These are phyloP conservation scores for Cetonia aurata DNA, from an alignment of 2,888 invertebrate genomes.

Conservation along the genomic window DNA sequence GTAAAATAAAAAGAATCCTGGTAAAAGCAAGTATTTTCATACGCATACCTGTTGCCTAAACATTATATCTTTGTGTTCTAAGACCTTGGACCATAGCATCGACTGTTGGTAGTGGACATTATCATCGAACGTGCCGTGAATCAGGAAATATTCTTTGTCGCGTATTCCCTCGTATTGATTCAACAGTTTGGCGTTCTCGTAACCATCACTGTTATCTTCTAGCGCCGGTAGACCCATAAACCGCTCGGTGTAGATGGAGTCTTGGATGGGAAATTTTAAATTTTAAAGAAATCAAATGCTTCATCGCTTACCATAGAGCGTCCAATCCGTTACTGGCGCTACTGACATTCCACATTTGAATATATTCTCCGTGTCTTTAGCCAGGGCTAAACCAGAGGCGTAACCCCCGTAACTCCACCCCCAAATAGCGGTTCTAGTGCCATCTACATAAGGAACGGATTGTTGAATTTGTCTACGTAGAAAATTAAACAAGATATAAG, in stretches of 20 bases:
- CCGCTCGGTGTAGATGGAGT: conserved; percentile 96
- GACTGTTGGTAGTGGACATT: conserved; percentile 99
- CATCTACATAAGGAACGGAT: conserved; percentile 80
- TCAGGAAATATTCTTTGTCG: conserved; percentile 86
- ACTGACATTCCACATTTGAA: conserved; percentile 96
- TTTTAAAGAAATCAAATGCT: not conserved
- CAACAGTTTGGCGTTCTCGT: conserved; percentile 82
- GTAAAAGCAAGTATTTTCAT: conserved; percentile 2
- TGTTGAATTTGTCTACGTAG: conserved; percentile 74
- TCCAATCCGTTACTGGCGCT: conserved; percentile 97
- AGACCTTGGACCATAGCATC: conserved; percentile 88
- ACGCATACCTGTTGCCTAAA: conserved; percentile 89
- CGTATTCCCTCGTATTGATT: conserved; percentile 72
- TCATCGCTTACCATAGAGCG: conserved; percentile 83
- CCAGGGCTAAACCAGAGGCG: conserved; percentile 88
- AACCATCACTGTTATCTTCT: conserved; percentile 80
- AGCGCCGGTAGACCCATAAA: conserved; percentile 90
- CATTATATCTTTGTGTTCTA: conserved; percentile 87
- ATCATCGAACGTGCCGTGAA: conserved; percentile 95
- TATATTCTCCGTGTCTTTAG: conserved; percentile 77
- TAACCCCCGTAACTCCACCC: conserved; percentile 99
- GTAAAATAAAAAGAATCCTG: not conserved
- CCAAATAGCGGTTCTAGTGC: conserved; percentile 90
- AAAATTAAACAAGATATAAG: conserved; percentile 22
- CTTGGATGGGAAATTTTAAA: conserved; percentile 67